Evolutionary conservation across 37 sponge, comb jelly and placozoan genomes (phyloP).

Genomic region (Corticium candelabrum): DNA sequence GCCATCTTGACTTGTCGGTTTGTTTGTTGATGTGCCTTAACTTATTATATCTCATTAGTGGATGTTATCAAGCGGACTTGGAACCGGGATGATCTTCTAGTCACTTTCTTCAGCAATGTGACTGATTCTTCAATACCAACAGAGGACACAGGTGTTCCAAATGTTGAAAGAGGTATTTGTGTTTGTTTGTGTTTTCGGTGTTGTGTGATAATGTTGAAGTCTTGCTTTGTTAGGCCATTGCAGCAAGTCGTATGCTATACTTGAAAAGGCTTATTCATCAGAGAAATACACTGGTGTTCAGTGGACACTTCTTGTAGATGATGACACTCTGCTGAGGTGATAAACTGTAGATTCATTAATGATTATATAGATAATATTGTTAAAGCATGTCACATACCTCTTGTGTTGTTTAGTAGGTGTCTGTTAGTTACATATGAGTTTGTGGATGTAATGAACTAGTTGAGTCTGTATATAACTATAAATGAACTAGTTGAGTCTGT

Average conservation of each 20-base stretch:
- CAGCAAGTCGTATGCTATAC: background rate
- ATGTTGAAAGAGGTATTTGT: constrained; percentile 59
- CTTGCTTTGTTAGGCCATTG: constrained; percentile 2
- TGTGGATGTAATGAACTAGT: too few relatives aligned
- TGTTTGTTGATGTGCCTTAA: too few relatives aligned
- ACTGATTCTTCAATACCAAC: constrained; percentile 46
- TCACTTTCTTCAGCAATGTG: constrained; percentile 18
- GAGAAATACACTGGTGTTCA: background rate
- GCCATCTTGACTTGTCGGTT: too few relatives aligned
- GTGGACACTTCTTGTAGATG: background rate
- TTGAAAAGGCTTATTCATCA: background rate
- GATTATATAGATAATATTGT: too few relatives aligned
- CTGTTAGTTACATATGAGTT: too few relatives aligned
- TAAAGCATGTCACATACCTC: too few relatives aligned
- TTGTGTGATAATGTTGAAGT: background rate
- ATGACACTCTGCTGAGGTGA: background rate
- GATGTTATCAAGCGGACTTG: background rate
- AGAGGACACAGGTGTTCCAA: constrained; percentile 44
- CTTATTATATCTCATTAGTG: too few relatives aligned
- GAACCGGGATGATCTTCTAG: background rate
- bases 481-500: too few relatives aligned
- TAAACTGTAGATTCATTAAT: too few relatives aligned
- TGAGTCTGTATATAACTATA: too few relatives aligned
- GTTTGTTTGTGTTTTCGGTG: too few relatives aligned
- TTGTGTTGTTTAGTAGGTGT: too few relatives aligned